phyloP scores from a whole-genome alignment of 1,140 invertebrate species.

The Sycophaga agraensis region DNA sequence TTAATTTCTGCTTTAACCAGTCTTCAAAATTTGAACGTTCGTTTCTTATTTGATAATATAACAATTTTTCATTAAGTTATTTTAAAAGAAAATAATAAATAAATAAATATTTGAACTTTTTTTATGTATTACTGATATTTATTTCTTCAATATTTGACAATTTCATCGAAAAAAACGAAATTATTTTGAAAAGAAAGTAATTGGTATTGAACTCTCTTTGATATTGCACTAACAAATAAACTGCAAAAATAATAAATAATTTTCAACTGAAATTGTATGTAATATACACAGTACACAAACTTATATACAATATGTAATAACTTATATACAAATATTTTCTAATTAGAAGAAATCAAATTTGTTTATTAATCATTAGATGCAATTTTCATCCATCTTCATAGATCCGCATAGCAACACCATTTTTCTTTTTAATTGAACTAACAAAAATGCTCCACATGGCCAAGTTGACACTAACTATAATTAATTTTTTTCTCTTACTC shows the following conservation, averaged over 20 bases:
- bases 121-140: too few relatives aligned
- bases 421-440: constrained; percentile 46
- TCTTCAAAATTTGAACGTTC: too few relatives aligned
- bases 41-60: too few relatives aligned
- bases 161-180: constrained; percentile 11
- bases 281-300: too few relatives aligned
- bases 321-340: constrained; percentile 21
- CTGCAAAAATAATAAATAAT: constrained; percentile 17
- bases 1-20: too few relatives aligned
- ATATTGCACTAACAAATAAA: constrained; percentile 23
- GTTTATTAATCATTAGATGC: constrained; percentile 26
- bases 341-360: neutral
- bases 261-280: neutral
- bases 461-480: constrained; percentile 57
- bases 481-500: constrained; percentile 22
- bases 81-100: too few relatives aligned
- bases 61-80: too few relatives aligned
- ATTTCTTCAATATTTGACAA: too few relatives aligned
- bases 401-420: constrained; percentile 48
- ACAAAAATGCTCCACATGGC: constrained; percentile 58
- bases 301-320: constrained; percentile 5
- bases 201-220: constrained; percentile 13
- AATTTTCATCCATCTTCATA: constrained; percentile 47
- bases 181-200: constrained; percentile 14
- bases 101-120: too few relatives aligned